Percentiles rank a stretch among this genome's conserved stretches.
Evolutionary conservation across 1,140 invertebrate genomes (phyloP).

Genomic region (Apis cerana): DNA sequence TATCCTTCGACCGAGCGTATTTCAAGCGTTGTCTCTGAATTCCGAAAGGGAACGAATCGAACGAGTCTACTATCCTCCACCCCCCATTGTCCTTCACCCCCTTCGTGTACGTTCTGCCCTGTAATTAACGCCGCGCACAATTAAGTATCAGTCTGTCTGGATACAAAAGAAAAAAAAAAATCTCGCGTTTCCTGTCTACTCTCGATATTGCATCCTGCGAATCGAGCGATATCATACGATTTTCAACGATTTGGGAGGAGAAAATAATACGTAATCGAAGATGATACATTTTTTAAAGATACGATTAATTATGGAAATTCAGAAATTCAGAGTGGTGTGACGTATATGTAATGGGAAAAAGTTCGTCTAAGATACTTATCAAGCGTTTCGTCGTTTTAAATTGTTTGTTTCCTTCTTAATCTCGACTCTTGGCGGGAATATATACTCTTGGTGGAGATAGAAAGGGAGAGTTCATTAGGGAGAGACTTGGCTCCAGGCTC

Average conservation of each 20-base stretch:
- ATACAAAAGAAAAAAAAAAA: background rate
- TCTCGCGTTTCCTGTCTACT: background rate
- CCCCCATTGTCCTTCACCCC: constrained; percentile 22
- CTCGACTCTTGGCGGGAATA: background rate
- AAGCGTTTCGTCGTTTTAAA: no score
- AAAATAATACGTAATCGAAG: no score
- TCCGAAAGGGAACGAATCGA: constrained; percentile 33
- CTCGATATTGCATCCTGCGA: background rate
- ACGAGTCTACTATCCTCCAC: constrained; percentile 22
- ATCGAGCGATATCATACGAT: background rate
- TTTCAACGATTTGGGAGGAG: background rate
- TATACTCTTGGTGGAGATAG: no score
- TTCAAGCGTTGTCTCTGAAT: constrained; percentile 35
- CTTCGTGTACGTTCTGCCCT: constrained; percentile 18
- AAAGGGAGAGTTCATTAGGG: no score
- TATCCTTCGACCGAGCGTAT: constrained; percentile 35
- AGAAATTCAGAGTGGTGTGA: no score
- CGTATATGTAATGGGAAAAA: no score
- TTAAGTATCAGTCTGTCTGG: constrained; percentile 27
- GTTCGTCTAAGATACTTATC: no score
- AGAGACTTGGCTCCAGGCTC: background rate
- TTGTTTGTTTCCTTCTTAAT: no score
- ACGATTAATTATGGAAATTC: no score
- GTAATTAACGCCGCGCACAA: constrained; percentile 46
- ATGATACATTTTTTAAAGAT: constrained; percentile 1